A percentile compares a stretch with the other conserved stretches of the same genome.
Conservation (phyloP, 1,140 invertebrate species). For the Neocloeon triangulifer region DNA sequence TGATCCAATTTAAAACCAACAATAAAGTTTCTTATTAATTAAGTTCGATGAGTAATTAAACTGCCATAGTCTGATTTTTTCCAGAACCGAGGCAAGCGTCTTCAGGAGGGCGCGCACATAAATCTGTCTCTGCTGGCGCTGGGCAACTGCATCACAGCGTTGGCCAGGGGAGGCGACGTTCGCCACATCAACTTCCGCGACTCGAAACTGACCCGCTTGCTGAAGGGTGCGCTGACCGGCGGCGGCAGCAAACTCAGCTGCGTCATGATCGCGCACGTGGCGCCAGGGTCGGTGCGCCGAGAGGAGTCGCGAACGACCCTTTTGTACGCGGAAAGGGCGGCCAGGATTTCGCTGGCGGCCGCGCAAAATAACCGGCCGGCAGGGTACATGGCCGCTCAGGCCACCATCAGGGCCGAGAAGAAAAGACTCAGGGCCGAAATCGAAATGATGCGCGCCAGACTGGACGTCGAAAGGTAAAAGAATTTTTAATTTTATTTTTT, state of each 20-base stretch:
- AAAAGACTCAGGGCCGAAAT: no score
- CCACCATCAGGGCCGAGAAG: no score
- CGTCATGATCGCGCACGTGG: slow-evolving; percentile 93
- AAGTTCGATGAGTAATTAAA: no score
- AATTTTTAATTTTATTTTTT: no score
- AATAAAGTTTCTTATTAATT: no score
- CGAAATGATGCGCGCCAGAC: no score
- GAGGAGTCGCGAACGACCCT: slow-evolving; percentile 86
- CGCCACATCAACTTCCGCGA: slow-evolving; percentile 87
- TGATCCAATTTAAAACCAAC: no score
- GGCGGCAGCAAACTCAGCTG: slow-evolving; percentile 68
- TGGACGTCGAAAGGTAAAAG: no score
- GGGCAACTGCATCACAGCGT: slow-evolving; percentile 87
- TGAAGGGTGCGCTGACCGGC: slow-evolving; percentile 72
- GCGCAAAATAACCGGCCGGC: slow-evolving; percentile 25
- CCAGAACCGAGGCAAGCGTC: slow-evolving; percentile 65
- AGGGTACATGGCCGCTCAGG: no score
- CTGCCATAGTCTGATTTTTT: no score
- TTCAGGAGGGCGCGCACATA: slow-evolving; percentile 88
- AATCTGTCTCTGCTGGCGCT: slow-evolving; percentile 77
- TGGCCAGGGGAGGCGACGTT: slow-evolving; percentile 52
- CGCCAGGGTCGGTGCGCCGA: slow-evolving; percentile 46
- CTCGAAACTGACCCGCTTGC: slow-evolving; percentile 69
- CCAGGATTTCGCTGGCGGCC: no score
- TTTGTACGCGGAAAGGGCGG: slow-evolving; percentile 80